Percentiles rank a stretch among this genome's conserved stretches.
phyloP scores from a whole-genome alignment of 2,888 invertebrate species.

The Chymomyza amoena region DNA sequence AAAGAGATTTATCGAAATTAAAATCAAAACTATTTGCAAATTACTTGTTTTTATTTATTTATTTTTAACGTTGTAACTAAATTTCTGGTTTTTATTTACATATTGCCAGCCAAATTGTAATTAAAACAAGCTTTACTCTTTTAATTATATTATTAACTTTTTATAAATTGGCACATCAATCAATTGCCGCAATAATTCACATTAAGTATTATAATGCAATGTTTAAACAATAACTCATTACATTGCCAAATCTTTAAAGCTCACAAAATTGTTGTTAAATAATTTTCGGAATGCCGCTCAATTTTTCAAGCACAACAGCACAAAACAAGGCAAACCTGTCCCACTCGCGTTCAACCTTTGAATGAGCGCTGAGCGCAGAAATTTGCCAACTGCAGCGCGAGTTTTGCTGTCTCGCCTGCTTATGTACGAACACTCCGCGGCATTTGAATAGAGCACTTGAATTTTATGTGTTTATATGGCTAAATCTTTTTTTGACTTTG shows the following conservation, averaged over 20 bases:
- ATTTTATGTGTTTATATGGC: neutral
- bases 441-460: too few relatives aligned
- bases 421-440: neutral
- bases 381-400: constrained; percentile 24
- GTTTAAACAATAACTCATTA: neutral
- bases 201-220: neutral
- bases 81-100: too few relatives aligned
- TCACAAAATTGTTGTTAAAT: neutral
- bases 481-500: too few relatives aligned
- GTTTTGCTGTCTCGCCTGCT: neutral
- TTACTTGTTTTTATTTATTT: too few relatives aligned
- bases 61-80: too few relatives aligned
- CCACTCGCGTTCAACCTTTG: constrained; percentile 33
- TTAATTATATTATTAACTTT: too few relatives aligned
- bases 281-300: neutral
- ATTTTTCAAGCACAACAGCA: constrained; percentile 17
- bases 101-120: too few relatives aligned
- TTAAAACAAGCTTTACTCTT: too few relatives aligned
- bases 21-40: too few relatives aligned
- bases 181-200: too few relatives aligned
- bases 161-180: neutral
- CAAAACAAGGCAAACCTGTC: constrained; percentile 29
- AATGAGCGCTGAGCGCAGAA: constrained; percentile 33
- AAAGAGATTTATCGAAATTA: too few relatives aligned
- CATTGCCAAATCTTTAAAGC: neutral